These are phyloP conservation scores for Nyctibius grandis DNA, from an alignment of 2,797 vertebrate genomes.

Conservation along the genomic window DNA sequence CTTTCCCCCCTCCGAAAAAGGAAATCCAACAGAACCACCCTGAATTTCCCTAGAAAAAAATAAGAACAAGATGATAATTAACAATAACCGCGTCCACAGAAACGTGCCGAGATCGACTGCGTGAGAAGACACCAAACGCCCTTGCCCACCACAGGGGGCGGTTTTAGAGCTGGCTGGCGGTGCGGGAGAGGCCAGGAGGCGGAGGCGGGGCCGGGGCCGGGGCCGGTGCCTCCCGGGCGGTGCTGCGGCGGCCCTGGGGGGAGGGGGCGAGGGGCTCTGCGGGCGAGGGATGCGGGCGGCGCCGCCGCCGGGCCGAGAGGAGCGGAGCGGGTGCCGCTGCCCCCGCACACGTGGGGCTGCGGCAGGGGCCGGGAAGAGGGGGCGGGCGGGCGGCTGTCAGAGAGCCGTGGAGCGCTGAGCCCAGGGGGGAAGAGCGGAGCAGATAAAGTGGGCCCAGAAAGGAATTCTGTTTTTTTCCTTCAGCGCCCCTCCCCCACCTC, in stretches of 20 bases:
- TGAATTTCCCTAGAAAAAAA: not conserved
- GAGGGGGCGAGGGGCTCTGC: not conserved
- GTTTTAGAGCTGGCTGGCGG: not conserved
- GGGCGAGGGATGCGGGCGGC: not conserved
- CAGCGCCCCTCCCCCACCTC: accelerated
- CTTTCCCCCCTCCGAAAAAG: not conserved
- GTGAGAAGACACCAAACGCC: too few species aligned
- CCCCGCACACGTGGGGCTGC: not conserved
- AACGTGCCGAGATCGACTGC: accelerated
- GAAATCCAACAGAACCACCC: not conserved
- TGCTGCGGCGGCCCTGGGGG: not conserved
- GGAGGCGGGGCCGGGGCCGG: not conserved
- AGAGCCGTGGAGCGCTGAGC: too few species aligned
- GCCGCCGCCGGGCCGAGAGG: not conserved
- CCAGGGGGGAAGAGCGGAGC: accelerated
- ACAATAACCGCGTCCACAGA: not conserved
- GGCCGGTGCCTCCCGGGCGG: not conserved
- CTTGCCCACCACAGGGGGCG: not conserved
- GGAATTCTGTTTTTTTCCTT: not conserved
- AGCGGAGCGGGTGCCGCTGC: not conserved
- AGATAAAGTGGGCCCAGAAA: too few species aligned
- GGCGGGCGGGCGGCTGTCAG: too few species aligned
- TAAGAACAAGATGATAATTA: not conserved
- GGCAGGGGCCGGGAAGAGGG: not conserved
- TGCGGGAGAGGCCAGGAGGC: not conserved